phyloP scores from a whole-genome alignment of 2,797 vertebrate species.

The Malacoraja senta region DNA sequence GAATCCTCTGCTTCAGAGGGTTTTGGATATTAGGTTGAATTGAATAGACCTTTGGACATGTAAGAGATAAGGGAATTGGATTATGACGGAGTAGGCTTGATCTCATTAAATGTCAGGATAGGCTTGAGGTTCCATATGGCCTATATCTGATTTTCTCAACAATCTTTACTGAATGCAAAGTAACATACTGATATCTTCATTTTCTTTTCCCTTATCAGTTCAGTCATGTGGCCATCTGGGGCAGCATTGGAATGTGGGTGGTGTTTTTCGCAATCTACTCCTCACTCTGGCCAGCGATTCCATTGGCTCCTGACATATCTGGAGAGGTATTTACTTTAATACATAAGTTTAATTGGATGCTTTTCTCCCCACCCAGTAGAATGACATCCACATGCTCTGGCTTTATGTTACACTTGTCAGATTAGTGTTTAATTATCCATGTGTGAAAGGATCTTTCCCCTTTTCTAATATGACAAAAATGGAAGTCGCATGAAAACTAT shows the following conservation, averaged over 20 bases:
- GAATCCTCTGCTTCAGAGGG: no score
- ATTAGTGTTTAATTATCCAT: neutral
- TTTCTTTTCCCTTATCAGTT: constrained; percentile 63
- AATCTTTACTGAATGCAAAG: neutral
- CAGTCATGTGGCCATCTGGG: constrained; percentile 97
- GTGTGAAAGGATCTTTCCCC: neutral
- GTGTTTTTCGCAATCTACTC: constrained; percentile 95
- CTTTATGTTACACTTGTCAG: neutral
- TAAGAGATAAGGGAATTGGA: no score
- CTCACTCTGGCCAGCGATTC: constrained; percentile 85
- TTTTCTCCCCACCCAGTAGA: no score
- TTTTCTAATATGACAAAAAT: constrained; percentile 3
- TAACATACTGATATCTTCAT: neutral
- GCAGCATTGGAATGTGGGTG: constrained; percentile 91
- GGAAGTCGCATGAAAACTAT: neutral
- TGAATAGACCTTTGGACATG: no score
- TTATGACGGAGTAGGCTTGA: no score
- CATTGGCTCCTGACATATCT: constrained; percentile 95
- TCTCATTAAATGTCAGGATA: no score
- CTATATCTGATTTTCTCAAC: neutral
- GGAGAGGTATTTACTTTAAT: constrained; percentile 77
- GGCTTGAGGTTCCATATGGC: no score
- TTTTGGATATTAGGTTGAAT: no score
- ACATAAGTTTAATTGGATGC: neutral
- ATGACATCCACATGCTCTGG: neutral